Conservation (phyloP, 2,888 invertebrate species). For the Chaetogeoica ovagalla region DNA sequence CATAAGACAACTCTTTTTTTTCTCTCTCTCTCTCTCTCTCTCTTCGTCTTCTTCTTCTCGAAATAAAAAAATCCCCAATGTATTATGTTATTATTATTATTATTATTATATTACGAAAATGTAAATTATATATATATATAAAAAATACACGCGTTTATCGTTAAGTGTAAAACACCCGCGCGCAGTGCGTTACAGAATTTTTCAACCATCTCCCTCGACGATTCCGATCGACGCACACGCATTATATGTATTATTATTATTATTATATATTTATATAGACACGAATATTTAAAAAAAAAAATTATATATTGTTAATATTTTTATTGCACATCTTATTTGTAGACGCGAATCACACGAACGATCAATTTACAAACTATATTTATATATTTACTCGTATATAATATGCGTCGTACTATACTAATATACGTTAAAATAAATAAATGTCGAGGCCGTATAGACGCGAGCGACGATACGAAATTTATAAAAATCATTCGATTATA, state of each 20-base stretch:
- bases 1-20: slow-evolving; percentile 23
- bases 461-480: slow-evolving; percentile 7
- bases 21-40: too few species aligned
- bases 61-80: background rate
- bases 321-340: background rate
- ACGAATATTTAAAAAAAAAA: too few species aligned
- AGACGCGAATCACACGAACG: background rate
- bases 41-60: slow-evolving; percentile 8
- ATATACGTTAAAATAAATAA: slow-evolving; percentile 37
- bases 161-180: too few species aligned
- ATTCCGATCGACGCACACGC: too few species aligned
- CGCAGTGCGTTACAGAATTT: too few species aligned
- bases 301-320: too few species aligned
- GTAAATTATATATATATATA: too few species aligned
- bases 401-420: background rate
- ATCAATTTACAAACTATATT: slow-evolving; percentile 3
- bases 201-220: too few species aligned
- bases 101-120: too few species aligned
- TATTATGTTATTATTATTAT: background rate
- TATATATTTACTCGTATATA: background rate
- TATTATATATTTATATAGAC: too few species aligned
- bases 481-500: background rate
- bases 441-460: slow-evolving; percentile 31
- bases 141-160: too few species aligned
- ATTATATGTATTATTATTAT: too few species aligned